Percentiles rank a stretch among this genome's conserved stretches.
Conservation (phyloP, 2,113 vertebrate genomes). For the Peucedramus taeniatus region DNA sequence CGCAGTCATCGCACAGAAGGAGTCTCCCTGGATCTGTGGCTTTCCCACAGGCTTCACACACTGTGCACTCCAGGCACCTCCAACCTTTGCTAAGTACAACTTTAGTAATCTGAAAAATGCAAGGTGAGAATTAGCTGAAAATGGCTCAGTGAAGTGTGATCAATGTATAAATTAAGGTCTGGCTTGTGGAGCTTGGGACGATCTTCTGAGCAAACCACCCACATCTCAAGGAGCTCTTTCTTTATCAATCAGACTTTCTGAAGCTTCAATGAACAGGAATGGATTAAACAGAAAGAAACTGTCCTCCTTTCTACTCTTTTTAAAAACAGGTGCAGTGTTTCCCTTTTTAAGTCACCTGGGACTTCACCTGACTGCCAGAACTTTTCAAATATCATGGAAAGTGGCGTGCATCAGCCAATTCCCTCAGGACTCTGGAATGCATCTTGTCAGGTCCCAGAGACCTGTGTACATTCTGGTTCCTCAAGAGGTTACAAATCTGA, state of each 20-base stretch:
- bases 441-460: neutral
- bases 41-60: conserved; percentile 95
- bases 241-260: neutral
- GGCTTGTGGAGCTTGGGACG: neutral
- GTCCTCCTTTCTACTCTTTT: neutral
- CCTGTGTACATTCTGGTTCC: neutral
- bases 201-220: neutral
- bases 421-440: neutral
- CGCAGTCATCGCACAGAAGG: conserved; percentile 94
- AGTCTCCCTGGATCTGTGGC: conserved; percentile 91
- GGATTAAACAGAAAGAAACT: neutral
- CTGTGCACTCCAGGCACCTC: conserved; percentile 96
- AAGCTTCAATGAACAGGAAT: neutral
- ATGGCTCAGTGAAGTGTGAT: neutral
- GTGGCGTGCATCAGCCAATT: neutral
- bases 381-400: neutral
- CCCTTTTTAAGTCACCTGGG: neutral
- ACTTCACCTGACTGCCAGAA: neutral
- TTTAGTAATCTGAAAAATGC: conserved; percentile 82
- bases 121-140: neutral
- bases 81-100: conserved; percentile 96
- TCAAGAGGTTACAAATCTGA: neutral
- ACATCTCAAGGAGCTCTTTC: neutral
- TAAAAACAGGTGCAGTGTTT: neutral
- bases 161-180: neutral